These are phyloP conservation scores for Andinoacara biseriatus DNA, from an alignment of 2,113 vertebrate genomes.

Conservation along the genomic window DNA sequence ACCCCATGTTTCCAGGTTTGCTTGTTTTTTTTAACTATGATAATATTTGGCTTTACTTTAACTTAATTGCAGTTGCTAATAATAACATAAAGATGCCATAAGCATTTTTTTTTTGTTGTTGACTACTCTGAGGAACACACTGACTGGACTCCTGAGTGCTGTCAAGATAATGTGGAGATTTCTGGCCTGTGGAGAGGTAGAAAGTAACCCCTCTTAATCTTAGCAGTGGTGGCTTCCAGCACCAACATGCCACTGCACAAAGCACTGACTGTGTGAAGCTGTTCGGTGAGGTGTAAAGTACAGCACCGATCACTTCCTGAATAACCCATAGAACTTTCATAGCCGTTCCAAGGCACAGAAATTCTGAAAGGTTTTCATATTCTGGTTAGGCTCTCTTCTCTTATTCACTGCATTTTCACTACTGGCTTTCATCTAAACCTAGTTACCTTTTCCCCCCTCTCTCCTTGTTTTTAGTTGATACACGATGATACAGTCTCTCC, in stretches of 20 bases:
- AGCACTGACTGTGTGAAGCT: constrained; percentile 47
- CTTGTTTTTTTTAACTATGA: neutral
- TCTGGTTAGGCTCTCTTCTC: constrained; percentile 18
- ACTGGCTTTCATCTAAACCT: constrained; percentile 13
- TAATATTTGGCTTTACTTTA: constrained; percentile 2
- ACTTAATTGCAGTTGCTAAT: neutral
- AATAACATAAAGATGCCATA: neutral
- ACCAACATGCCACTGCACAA: constrained; percentile 59
- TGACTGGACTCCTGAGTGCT: constrained; percentile 18
- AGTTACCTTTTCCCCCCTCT: neutral
- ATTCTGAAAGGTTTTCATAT: constrained; percentile 27
- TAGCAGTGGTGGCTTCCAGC: constrained; percentile 38
- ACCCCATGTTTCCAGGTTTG: neutral
- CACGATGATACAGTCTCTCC: neutral
- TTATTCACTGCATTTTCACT: constrained; percentile 10
- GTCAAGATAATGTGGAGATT: constrained; percentile 60
- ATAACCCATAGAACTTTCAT: constrained; percentile 4
- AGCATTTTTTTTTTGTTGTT: neutral
- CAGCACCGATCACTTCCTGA: constrained; percentile 15
- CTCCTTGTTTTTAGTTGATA: constrained; percentile 17
- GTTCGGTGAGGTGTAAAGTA: constrained; percentile 38
- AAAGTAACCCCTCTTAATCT: constrained; percentile 44
- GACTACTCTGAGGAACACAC: constrained; percentile 12
- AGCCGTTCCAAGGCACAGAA: neutral
- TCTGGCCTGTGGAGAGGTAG: constrained; percentile 42